A percentile compares a stretch with the other conserved stretches of the same genome.
phyloP scores from a whole-genome alignment of 2,888 invertebrate genomes.

The Sussaba pulchella region DNA sequence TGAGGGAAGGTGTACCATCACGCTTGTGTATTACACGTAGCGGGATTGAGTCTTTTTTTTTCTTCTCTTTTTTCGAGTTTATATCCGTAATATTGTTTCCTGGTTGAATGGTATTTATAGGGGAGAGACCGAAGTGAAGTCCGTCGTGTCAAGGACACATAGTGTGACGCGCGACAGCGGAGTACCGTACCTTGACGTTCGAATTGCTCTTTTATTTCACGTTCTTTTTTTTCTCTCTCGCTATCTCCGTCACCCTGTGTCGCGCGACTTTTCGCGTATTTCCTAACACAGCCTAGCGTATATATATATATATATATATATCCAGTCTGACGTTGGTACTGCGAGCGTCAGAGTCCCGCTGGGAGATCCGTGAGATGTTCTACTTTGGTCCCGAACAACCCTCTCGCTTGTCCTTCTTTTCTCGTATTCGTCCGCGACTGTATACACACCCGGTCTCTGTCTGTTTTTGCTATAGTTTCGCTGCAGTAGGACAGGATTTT shows the following conservation, averaged over 20 bases:
- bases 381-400: conserved; percentile 38
- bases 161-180: not conserved
- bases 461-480: conserved; percentile 19
- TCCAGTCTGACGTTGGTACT: not conserved
- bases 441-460: conserved; percentile 7
- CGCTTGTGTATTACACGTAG: not conserved
- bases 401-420: not conserved
- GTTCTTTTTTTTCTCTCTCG: too few species aligned
- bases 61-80: conserved; percentile 37
- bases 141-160: conserved; percentile 42
- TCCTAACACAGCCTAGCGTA: not conserved
- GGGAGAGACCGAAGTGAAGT: not conserved
- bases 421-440: not conserved
- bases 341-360: conserved; percentile 37
- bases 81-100: conserved; percentile 48
- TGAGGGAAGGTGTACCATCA: not conserved
- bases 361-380: conserved; percentile 52
- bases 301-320: conserved; percentile 10
- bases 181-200: conserved; percentile 26
- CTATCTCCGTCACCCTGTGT: not conserved
- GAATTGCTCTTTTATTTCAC: conserved; percentile 47
- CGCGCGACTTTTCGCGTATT: conserved; percentile 47
- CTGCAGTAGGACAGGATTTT: conserved; percentile 23
- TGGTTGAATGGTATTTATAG: conserved; percentile 36
- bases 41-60: conserved; percentile 10